A percentile compares a stretch with the other conserved stretches of the same genome.
phyloP scores from a whole-genome alignment of 2,888 invertebrate genomes.

The Epirrita christyi region DNA sequence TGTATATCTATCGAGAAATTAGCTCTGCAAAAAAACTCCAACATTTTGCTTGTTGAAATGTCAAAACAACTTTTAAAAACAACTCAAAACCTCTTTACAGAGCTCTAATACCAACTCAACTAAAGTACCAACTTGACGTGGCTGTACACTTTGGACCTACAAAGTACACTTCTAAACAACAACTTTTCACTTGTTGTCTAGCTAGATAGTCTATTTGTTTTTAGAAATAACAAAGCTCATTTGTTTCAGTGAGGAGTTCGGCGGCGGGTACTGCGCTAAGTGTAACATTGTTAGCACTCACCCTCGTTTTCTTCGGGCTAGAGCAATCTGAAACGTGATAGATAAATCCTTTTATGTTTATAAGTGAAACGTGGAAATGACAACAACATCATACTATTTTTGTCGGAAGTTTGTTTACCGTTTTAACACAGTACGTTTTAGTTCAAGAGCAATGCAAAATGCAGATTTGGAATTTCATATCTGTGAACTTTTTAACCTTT shows the following conservation, averaged over 20 bases:
- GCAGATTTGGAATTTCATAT: not conserved
- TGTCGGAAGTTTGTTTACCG: slow-evolving; percentile 34
- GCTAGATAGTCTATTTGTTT: not conserved
- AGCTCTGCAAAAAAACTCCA: too few species aligned
- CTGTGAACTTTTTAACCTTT: not conserved
- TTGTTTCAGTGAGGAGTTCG: slow-evolving; percentile 80
- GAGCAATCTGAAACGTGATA: slow-evolving; percentile 78
- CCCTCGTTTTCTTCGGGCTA: slow-evolving; percentile 63
- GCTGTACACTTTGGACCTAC: not conserved
- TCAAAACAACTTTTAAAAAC: not conserved
- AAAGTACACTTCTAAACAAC: not conserved
- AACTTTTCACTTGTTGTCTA: slow-evolving; percentile 6
- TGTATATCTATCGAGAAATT: not conserved
- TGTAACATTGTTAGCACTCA: slow-evolving; percentile 74
- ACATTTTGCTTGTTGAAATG: too few species aligned
- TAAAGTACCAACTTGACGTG: not conserved
- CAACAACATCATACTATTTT: slow-evolving; percentile 44
- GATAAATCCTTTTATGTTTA: slow-evolving; percentile 69
- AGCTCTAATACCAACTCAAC: not conserved
- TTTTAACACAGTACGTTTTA: too few species aligned
- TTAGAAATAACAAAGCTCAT: slow-evolving; percentile 52
- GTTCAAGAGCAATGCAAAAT: slow-evolving; percentile 3
- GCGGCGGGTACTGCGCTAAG: slow-evolving; percentile 61
- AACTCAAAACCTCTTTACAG: too few species aligned
- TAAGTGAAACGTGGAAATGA: slow-evolving; percentile 63